A percentile compares a stretch with the other conserved stretches of the same genome.
Conservation (phyloP, 2,888 invertebrate genomes). For the Cataglyphis altisquamis region DNA sequence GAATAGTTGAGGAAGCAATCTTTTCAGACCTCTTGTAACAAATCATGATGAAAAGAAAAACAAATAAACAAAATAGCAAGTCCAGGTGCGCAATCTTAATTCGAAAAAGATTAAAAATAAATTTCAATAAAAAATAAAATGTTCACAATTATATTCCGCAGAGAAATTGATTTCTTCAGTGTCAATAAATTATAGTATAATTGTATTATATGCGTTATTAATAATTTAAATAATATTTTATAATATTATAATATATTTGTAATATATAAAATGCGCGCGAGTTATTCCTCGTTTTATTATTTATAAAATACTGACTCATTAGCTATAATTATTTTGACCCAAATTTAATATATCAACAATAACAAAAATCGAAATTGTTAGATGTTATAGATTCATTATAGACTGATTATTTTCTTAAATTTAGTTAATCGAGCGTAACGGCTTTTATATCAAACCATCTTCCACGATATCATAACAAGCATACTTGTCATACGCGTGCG, state of each 20-base stretch:
- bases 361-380: not conserved
- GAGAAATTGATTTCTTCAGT: not conserved
- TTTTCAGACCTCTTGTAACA: constrained; percentile 41
- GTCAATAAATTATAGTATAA: not conserved
- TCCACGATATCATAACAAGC: constrained; percentile 40
- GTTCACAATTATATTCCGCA: not conserved
- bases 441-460: constrained; percentile 27
- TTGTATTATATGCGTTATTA: not conserved
- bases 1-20: constrained; percentile 31
- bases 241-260: not conserved
- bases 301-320: not conserved
- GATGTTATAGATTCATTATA: constrained; percentile 4
- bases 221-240: not conserved
- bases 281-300: not conserved
- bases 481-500: constrained; percentile 9
- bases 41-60: constrained; percentile 1
- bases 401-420: constrained; percentile 24
- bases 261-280: not conserved
- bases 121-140: not conserved
- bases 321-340: not conserved
- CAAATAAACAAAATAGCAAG: not conserved
- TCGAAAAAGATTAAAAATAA: not conserved
- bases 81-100: not conserved
- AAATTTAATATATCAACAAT: not conserved
- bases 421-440: constrained; percentile 28